Base-by-base conservation (phyloP, 1,140 invertebrate species). In the Eubasilissa regina region DNA sequence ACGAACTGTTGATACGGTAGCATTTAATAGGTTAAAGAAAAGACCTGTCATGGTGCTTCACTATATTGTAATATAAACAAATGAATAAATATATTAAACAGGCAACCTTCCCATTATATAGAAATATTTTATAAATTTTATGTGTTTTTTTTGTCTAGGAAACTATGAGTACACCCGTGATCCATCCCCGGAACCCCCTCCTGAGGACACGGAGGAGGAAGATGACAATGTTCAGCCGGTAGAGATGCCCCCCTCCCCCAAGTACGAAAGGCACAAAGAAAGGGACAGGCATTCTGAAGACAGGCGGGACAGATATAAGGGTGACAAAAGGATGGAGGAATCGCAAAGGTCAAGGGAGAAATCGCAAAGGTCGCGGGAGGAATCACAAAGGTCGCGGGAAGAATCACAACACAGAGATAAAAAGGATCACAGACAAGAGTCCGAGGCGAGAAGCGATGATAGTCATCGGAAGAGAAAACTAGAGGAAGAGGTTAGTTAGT, bases 391-490 rank as follows among this genome's bases (percentile, higher is more conserved):
- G 25, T 47, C 53, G 25, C 53, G 64, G 13, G 43, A 68, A 10
- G 64, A 48, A 43, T 45, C 35, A 15, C 21, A 75, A 25, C 53
- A 75, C n/a, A 75, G 48, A 13, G 10, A 70, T 45, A 11, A 76
- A 45, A 21, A 66, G 10, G 35, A 43, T 6, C 19, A 66, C 35
- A 66, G 43, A 9, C 10, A 13, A 43, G 62, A 35, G 17, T 45
- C 55, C 43, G 79, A 80, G 19, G 0, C 13, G 8, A 64, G 48
- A 9, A 15, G 35, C 0, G 58, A 53, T 21, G 13, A 45, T 11
- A 35, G 25, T 35, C 7, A 75, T 44, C 74, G 68, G 56, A 81
- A 81, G 55, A 73, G 80, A 66, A 78, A 78, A 45, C 55, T 55
- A 56, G 68, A 78, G 11, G 76, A 35, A 66, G 66, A 76, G 64